phyloP scores from a whole-genome alignment of 2,113 vertebrate species.

The Callionymus lyra region DNA sequence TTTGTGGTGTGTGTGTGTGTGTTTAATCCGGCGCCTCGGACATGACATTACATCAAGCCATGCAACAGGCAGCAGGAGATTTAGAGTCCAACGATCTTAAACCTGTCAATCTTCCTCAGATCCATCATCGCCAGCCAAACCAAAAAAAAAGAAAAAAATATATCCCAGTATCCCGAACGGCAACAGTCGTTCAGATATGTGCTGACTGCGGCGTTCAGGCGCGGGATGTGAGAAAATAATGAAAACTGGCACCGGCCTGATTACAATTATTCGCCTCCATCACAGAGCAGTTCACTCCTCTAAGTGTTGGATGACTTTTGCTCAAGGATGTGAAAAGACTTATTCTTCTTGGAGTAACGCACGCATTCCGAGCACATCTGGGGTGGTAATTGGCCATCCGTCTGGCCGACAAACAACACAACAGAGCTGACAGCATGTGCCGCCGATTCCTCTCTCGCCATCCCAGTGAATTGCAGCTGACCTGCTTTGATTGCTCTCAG shows the following conservation, averaged over 20 bases:
- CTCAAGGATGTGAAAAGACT: conserved; percentile 18
- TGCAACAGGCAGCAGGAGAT: conserved; percentile 47
- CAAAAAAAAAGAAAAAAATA: conserved; percentile 18
- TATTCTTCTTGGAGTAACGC: conserved; percentile 16
- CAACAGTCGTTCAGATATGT: conserved; percentile 11
- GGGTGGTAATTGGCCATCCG: conserved; percentile 37
- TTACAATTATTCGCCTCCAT: conserved; percentile 57
- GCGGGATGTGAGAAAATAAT: conserved; percentile 22
- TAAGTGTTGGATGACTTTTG: conserved; percentile 20
- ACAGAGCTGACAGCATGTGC: conserved; percentile 24
- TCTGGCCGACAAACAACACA: conserved; percentile 24
- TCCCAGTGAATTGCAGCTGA: conserved; percentile 37
- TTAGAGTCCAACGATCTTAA: conserved; percentile 51
- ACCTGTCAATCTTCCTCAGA: conserved; percentile 33
- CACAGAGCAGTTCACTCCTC: conserved; percentile 24
- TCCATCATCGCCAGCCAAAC: conserved; percentile 5
- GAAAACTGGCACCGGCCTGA: conserved; percentile 53
- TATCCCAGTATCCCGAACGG: conserved; percentile 9
- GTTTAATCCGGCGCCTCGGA: conserved; percentile 35
- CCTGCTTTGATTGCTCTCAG: conserved; percentile 55
- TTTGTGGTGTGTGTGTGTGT: too few species aligned
- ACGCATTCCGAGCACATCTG: conserved; percentile 45
- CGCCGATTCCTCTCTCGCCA: conserved; percentile 22
- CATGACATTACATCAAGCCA: conserved; percentile 52
- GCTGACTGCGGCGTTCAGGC: conserved; percentile 24